Percentiles rank a stretch among this genome's conserved stretches.
Conservation (phyloP, 2,888 invertebrate genomes). For the Sicus ferrugineus region DNA sequence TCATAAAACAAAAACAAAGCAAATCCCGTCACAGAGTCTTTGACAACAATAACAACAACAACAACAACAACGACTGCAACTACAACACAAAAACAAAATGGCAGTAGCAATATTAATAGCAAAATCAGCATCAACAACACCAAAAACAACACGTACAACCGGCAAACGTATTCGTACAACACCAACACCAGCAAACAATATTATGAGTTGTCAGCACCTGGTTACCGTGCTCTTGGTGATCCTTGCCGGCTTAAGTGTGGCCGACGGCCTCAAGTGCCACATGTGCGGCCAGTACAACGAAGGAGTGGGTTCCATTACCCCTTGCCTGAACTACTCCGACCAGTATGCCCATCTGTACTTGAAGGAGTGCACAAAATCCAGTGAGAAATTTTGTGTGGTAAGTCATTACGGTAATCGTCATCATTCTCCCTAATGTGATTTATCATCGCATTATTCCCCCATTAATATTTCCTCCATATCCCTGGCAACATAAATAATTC, state of each 20-base stretch:
- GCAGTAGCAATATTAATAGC: not conserved
- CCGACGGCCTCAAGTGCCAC: slow-evolving; percentile 70
- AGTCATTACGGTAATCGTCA: slow-evolving; percentile 65
- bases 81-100: slow-evolving; percentile 26
- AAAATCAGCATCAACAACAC: not conserved
- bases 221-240: slow-evolving; percentile 51
- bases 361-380: slow-evolving; percentile 72
- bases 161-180: not conserved
- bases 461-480: no score
- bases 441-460: no score
- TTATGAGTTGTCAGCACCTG: slow-evolving; percentile 47
- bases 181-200: slow-evolving; percentile 36
- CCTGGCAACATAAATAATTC: no score
- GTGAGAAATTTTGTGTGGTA: slow-evolving; percentile 78
- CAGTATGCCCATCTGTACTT: slow-evolving; percentile 72
- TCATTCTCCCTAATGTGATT: no score
- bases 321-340: slow-evolving; percentile 78
- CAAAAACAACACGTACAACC: not conserved
- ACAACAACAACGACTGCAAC: slow-evolving; percentile 25
- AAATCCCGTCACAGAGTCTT: no score
- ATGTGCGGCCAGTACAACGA: slow-evolving; percentile 86
- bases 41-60: slow-evolving; percentile 20
- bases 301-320: slow-evolving; percentile 85
- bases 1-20: not conserved
- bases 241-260: slow-evolving; percentile 53